Evolutionary conservation across 2,113 vertebrate species (phyloP), one percentile per base, ranked within the genome.

Genomic region (Gambusia holbrooki): DNA sequence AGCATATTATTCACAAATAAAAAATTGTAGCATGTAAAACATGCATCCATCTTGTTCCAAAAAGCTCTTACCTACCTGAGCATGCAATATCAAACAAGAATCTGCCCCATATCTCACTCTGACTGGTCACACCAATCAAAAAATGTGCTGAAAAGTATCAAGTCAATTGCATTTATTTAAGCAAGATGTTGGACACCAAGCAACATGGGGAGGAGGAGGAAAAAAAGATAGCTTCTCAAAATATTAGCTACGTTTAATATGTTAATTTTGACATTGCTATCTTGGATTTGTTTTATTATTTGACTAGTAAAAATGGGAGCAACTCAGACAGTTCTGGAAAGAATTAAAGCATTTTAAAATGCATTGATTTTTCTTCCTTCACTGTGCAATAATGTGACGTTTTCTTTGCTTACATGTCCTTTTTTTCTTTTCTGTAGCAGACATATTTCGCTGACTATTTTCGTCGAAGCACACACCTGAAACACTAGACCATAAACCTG

Each of bases 401-500:
- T 10, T 58, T 10, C 19, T 25, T 58, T 58, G 19, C 51, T n/a
- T 58, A n/a, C 7, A 22, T 22, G 51, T 58, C 27, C 29, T 25
- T 48, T 69, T 15, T 74, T 62, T 51, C 10, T 8, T 71, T 71
- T 65, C 71, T 69, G 62, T 73, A 11, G n/a, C 42, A 29, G 25
- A 4, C 12, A n/a, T 79, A 62, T 74, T 65, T 29, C 19, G 35
- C 60, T 28, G 37, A 48, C 42, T 79, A 62, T 76, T 74, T 74
- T 71, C 74, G 33, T 70, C 80, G n/a, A 72, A 73, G 75, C 71
- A 81, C 69, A 85, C 76, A 77, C 32, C 17, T 19, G 45, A 48
- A 69, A 80, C 51, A 74, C 64, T 71, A 28, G 66, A 78, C 33
- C 54, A 71, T 40, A 48, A 32, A 76, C 84, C 80, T 79, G 80